Base-by-base conservation (phyloP, 2,888 invertebrate species). In the Diaperis boleti region DNA sequence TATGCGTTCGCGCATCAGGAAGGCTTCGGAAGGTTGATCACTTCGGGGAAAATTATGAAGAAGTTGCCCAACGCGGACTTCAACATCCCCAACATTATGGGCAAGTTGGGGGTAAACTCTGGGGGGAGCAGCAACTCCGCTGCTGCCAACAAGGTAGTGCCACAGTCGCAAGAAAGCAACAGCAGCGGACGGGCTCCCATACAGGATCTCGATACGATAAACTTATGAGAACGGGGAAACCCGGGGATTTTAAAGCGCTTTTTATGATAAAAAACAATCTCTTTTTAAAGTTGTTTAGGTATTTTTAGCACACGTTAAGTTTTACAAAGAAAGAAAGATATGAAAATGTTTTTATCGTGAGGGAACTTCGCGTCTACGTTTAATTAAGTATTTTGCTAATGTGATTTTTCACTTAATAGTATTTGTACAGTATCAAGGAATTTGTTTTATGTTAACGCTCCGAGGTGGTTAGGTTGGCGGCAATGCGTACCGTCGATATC, bases 1-100 rank as follows among this genome's bases (percentile, higher is more conserved):
- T 96, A 99, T 83, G 98, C 98, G 6, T 99, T 99, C 84, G 96
- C 98, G 59, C 98, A 99, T 84, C 96, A 96, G 78, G 95, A 96
- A 85, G 97, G 97, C 73, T 98, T 97, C 82, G 97, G 97, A 44
- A 88, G 95, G 13, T 91, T 99, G 72, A 99, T 99, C 80, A 98
- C 97, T 7, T 95, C 95, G 45, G 98, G 97, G 63, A 95, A 95
- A 83, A 96, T 97, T 77, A 96, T 97, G 96, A 87, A 90, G 69
- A 91, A 92, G 78, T 83, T 92, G 80, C 92, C 92, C 55, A 92
- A 92, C 81, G 82, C 85, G 42, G 92, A 92, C 79, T 91, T 92
- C 69, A 91, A 89, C 77, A 89, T 91, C 78, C 85, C 92, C 67
- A 72, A 69, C 62, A 79, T 85, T 76, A 69, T 79, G 77, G 81